Percentiles rank a stretch among this genome's conserved stretches.
These are phyloP conservation scores for Muscina levida DNA, from an alignment of 2,888 invertebrate species.

Conservation along the genomic window DNA sequence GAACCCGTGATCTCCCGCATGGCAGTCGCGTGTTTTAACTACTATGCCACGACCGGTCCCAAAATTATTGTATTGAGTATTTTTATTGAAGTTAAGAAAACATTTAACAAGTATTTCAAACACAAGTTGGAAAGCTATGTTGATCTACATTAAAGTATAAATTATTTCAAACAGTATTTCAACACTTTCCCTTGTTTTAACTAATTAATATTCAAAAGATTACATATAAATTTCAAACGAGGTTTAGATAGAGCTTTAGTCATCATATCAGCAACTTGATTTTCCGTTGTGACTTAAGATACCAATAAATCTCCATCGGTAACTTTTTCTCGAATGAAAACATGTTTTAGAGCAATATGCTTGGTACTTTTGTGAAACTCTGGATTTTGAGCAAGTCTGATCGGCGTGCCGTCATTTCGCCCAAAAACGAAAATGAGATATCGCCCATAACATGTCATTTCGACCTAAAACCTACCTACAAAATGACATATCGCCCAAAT, in stretches of 20 bases:
- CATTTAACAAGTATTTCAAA: no score
- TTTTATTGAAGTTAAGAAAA: not conserved
- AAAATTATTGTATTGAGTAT: not conserved
- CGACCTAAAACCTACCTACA: no score
- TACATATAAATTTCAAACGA: not conserved
- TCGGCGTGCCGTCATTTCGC: no score
- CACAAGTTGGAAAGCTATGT: no score
- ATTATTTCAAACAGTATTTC: no score
- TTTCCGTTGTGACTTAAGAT: not conserved
- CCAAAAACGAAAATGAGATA: no score
- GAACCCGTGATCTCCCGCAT: no score
- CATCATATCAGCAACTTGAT: conserved; percentile 7
- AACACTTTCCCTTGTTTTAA: conserved; percentile 2
- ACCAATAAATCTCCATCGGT: not conserved
- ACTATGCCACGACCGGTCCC: no score
- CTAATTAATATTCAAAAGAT: not conserved
- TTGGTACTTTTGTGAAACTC: conserved; percentile 24
- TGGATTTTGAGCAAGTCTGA: conserved; percentile 23
- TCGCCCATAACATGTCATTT: no score
- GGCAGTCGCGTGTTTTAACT: no score
- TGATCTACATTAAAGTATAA: no score
- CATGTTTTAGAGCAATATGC: conserved; percentile 10
- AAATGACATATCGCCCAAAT: no score
- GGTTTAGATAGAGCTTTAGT: not conserved
- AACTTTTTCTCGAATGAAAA: conserved; percentile 21